Base-by-base conservation (phyloP, 2,888 invertebrate species). In the Platerodrilus igneus region DNA sequence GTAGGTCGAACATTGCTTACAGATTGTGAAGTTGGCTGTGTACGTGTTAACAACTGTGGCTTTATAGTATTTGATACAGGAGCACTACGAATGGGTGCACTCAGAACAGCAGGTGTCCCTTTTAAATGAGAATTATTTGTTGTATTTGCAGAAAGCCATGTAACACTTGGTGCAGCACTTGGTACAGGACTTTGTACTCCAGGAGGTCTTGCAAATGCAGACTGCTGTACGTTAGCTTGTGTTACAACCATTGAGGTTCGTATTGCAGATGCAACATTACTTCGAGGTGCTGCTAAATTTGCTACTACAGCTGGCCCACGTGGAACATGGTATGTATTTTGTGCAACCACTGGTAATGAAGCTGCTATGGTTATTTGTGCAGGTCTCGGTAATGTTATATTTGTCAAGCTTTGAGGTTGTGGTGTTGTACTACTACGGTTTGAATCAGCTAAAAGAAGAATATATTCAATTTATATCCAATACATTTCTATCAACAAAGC, bases 261-360 rank as follows among this genome's bases (percentile, higher is more conserved):
- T 8, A 68, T 66, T 16, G 58, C 50, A 28, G 64, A 60, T 8
- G 79, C 75, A 3, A 82, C 78, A 40, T 76, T 74, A 19, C 75
- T 72, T 37, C 84, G 75, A 1, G 84, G 79, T 4, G 83, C 79
- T 7, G 84, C 79, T 11, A 86, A 74, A 47, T 81, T 84, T 0
- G 85, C 85, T 2, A 84, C 85, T 7, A 83, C 83, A 0, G 84
- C 84, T 9, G 84, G 77, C 2, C 85, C 85, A 40, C 77, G 56
- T 4, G 69, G 69, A 4, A 69, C 68, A 54, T 69, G 69, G 49
- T 66, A 68, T 7, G 42, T 42, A 16, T 30, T 42, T 17, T 42
- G 42, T 9, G 66, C 60, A 6, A 64, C 65, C 14, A 51, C 33
- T 10, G 58, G 48, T 14, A 60, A 45, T 9, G 59, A 48, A 15